A percentile compares a stretch with the other conserved stretches of the same genome.
These are phyloP conservation scores for Agonum fuliginosum DNA, from an alignment of 2,888 invertebrate species.

Conservation along the genomic window DNA sequence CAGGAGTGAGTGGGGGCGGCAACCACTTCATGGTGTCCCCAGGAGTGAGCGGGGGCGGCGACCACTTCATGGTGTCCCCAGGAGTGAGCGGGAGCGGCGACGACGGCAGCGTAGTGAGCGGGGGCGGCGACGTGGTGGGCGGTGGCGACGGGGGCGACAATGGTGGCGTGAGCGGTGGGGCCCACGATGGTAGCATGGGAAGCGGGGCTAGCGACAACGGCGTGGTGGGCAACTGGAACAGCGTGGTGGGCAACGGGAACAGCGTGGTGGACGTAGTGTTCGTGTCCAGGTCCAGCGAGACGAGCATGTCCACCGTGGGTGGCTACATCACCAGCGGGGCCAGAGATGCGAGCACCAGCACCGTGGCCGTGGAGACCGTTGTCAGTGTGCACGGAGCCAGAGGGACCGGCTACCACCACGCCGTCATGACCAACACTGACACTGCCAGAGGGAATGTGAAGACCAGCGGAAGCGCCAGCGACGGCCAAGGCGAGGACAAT, in stretches of 20 bases:
- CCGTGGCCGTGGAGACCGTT: slow-evolving; percentile 52
- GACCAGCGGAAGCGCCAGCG: slow-evolving; percentile 43
- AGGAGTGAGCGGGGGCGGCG: slow-evolving; percentile 5
- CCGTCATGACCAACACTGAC: slow-evolving; percentile 53
- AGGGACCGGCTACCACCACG: slow-evolving; percentile 62
- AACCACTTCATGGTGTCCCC: neutral
- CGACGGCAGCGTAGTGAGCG: slow-evolving; percentile 1
- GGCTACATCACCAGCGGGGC: slow-evolving; percentile 51
- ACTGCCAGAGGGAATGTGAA: slow-evolving; percentile 50
- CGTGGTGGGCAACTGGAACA: neutral
- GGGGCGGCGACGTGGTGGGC: slow-evolving; percentile 5
- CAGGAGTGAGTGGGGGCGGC: neutral
- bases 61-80: slow-evolving; percentile 40
- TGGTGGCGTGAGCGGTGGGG: slow-evolving; percentile 4
- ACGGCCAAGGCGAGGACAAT: slow-evolving; percentile 42
- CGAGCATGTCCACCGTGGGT: slow-evolving; percentile 51
- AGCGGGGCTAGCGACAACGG: neutral
- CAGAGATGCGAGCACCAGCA: slow-evolving; percentile 39
- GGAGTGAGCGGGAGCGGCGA: neutral
- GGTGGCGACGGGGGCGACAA: neutral
- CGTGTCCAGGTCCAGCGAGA: slow-evolving; percentile 45
- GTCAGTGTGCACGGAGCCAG: slow-evolving; percentile 56
- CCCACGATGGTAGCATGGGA: slow-evolving; percentile 35
- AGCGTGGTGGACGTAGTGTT: slow-evolving; percentile 6
- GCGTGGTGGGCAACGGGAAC: neutral